phyloP scores from a whole-genome alignment of 1,140 invertebrate species.

The Trypoxylus dichotomus region DNA sequence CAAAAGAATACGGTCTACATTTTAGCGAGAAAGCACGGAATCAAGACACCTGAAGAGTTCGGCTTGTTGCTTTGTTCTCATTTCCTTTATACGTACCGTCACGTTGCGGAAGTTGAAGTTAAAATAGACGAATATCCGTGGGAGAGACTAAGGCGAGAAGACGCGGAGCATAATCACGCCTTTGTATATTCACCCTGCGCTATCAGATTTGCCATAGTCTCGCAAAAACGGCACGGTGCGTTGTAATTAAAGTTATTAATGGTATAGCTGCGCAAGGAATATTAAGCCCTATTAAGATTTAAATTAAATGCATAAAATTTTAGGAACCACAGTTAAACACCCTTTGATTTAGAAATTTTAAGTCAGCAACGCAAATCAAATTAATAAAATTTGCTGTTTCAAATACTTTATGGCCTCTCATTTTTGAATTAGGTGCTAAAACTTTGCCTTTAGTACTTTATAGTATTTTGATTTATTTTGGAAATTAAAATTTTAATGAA shows the following conservation, averaged over 20 bases:
- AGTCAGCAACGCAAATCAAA: too few relatives aligned
- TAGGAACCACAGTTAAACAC: too few relatives aligned
- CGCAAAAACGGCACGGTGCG: constrained; percentile 65
- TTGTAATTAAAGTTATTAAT: background rate
- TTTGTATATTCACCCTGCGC: constrained; percentile 69
- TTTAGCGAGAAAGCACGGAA: constrained; percentile 73
- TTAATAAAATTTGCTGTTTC: too few relatives aligned
- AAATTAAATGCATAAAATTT: too few relatives aligned
- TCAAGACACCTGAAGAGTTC: constrained; percentile 74
- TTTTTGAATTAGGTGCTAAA: too few relatives aligned
- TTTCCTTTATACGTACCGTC: constrained; percentile 71
- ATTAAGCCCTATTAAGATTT: too few relatives aligned
- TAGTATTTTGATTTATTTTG: too few relatives aligned
- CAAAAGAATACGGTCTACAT: constrained; percentile 84
- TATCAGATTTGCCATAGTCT: constrained; percentile 66
- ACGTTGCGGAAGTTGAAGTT: constrained; percentile 68
- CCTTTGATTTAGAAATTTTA: too few relatives aligned
- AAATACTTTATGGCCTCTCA: too few relatives aligned
- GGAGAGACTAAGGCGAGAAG: constrained; percentile 64
- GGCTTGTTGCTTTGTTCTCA: constrained; percentile 69
- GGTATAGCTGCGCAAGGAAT: background rate
- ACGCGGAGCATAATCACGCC: constrained; percentile 69
- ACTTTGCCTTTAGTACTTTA: too few relatives aligned
- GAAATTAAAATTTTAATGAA: too few relatives aligned
- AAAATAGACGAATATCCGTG: constrained; percentile 73